These are phyloP conservation scores for Lasioglossum figueresi DNA, from an alignment of 2,888 invertebrate genomes.

Conservation along the genomic window DNA sequence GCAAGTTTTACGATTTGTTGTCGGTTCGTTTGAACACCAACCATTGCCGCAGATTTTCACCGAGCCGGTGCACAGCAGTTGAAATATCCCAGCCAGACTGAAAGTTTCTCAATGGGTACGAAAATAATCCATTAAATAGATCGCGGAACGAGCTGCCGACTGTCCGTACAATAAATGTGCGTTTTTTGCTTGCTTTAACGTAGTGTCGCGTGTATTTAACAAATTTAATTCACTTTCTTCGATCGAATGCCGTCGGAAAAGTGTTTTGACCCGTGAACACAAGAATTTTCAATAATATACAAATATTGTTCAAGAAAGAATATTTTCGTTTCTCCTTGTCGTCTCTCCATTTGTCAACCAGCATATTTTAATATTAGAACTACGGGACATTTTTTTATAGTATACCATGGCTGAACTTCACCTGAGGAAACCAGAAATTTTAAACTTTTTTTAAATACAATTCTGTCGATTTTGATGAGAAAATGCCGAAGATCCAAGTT, in stretches of 20 bases:
- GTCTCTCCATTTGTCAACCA: too few relatives aligned
- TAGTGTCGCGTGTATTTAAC: background rate
- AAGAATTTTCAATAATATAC: background rate
- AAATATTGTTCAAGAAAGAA: background rate
- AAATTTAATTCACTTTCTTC: background rate
- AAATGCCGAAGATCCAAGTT: too few relatives aligned
- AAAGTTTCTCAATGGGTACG: background rate
- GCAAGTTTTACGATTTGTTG: slow-evolving; percentile 26
- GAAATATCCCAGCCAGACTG: background rate
- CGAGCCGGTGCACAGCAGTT: background rate
- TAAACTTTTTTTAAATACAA: too few relatives aligned
- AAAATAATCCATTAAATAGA: background rate
- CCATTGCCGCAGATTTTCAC: background rate
- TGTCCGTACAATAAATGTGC: background rate
- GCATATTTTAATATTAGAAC: too few relatives aligned
- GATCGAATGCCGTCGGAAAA: background rate
- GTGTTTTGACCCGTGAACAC: background rate
- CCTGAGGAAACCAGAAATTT: too few relatives aligned
- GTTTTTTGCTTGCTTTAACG: background rate
- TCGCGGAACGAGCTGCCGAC: background rate
- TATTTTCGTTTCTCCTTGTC: background rate
- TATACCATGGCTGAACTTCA: too few relatives aligned
- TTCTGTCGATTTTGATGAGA: too few relatives aligned
- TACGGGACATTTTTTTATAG: too few relatives aligned
- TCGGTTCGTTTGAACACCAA: slow-evolving; percentile 12